These are phyloP conservation scores for Crenuchus spilurus DNA, from an alignment of 2,797 vertebrate genomes.

Conservation along the genomic window DNA sequence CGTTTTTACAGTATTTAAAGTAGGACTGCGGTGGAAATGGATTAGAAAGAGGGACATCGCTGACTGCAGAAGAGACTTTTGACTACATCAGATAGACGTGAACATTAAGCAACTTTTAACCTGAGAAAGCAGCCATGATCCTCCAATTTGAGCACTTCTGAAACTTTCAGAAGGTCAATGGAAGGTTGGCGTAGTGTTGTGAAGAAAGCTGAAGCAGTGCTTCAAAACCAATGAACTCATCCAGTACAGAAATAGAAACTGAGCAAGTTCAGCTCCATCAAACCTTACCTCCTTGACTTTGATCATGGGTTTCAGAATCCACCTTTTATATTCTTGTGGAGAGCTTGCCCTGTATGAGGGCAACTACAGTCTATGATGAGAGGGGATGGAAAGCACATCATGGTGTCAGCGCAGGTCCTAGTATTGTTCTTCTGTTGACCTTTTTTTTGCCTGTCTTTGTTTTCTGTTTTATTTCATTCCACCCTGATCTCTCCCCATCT, in stretches of 20 bases:
- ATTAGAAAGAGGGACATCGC: neutral
- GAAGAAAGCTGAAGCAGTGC: neutral
- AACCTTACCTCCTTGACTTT: slow-evolving; percentile 22
- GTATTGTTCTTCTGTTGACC: neutral
- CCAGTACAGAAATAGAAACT: slow-evolving; percentile 11
- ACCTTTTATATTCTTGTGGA: slow-evolving; percentile 32
- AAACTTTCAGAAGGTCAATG: neutral
- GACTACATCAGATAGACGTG: neutral
- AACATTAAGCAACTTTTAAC: neutral
- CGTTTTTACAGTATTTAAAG: slow-evolving; percentile 28
- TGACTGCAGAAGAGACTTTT: neutral
- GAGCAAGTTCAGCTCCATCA: slow-evolving; percentile 32
- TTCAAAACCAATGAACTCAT: neutral
- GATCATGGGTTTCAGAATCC: slow-evolving; percentile 26
- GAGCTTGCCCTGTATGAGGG: slow-evolving; percentile 24
- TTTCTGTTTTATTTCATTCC: slow-evolving; percentile 3
- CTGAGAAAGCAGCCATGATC: neutral
- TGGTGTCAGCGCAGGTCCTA: slow-evolving; percentile 16
- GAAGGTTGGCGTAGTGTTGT: neutral
- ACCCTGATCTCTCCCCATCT: slow-evolving; percentile 37
- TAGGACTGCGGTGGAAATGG: neutral
- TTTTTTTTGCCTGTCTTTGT: slow-evolving; percentile 15
- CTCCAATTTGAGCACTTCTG: neutral
- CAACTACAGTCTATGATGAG: slow-evolving; percentile 25
- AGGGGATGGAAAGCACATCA: slow-evolving; percentile 8